phyloP scores from a whole-genome alignment of 2,113 vertebrate species.

The Myrmophylax atrothorax region DNA sequence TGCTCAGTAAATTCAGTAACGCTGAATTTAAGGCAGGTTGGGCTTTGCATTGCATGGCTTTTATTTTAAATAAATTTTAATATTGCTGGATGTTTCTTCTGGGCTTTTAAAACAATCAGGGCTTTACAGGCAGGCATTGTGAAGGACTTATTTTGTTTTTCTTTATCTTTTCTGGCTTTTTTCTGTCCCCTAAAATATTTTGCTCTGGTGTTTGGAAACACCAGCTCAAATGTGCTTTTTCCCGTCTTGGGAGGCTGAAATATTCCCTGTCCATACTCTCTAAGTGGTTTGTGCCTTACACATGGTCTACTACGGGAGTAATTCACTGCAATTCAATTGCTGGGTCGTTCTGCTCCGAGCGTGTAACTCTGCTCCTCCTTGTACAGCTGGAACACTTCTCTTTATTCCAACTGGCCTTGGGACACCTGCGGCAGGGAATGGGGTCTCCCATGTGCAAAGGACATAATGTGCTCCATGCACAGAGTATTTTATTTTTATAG shows the following conservation, averaged over 20 bases:
- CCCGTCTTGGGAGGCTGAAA: background rate
- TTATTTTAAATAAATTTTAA: background rate
- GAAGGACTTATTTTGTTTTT: background rate
- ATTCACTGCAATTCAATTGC: background rate
- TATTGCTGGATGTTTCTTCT: background rate
- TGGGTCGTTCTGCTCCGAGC: background rate
- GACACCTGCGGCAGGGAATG: conserved; percentile 2
- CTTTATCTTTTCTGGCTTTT: background rate
- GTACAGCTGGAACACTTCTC: background rate
- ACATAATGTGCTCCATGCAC: background rate
- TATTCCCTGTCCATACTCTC: background rate
- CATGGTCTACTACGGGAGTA: background rate
- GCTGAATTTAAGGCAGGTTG: background rate
- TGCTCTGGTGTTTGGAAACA: background rate
- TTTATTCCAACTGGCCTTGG: background rate
- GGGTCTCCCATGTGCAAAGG: background rate
- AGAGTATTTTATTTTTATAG: background rate
- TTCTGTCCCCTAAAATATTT: background rate
- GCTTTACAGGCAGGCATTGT: fast-evolving
- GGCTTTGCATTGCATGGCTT: background rate
- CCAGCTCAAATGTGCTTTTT: background rate
- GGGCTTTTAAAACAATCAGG: background rate
- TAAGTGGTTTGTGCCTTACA: fast-evolving
- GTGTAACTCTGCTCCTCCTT: background rate
- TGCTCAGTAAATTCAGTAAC: fast-evolving